Percentiles rank a stretch among this genome's conserved stretches.
Evolutionary conservation across 2,888 invertebrate genomes (phyloP).

Genomic region (Drosophila melanosoma): DNA sequence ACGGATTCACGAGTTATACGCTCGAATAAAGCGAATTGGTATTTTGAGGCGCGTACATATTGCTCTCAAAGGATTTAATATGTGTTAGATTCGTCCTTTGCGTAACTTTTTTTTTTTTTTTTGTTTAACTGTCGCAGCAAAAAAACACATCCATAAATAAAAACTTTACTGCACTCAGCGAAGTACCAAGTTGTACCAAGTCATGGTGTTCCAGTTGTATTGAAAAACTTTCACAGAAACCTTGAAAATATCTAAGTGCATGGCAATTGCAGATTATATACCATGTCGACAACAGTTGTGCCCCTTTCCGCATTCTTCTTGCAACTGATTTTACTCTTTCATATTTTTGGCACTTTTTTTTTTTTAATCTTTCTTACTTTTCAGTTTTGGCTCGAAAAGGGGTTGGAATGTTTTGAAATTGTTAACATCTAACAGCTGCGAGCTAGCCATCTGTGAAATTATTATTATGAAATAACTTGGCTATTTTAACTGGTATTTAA

Average conservation of each 20-base stretch:
- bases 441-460: conserved; percentile 3
- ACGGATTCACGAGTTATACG: conserved; percentile 43
- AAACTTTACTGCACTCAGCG: conserved; percentile 46
- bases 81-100: conserved; percentile 46
- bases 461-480: not conserved
- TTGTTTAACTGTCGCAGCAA: not conserved
- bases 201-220: conserved; percentile 6
- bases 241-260: conserved; percentile 55
- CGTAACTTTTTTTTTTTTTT: conserved; percentile 56
- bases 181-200: conserved; percentile 23
- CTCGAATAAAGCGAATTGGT: conserved; percentile 30
- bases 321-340: conserved; percentile 27
- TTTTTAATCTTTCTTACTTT: not conserved
- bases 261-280: conserved; percentile 55
- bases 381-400: conserved; percentile 24
- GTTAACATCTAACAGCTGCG: conserved; percentile 32
- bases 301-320: conserved; percentile 20
- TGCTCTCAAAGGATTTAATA: conserved; percentile 19
- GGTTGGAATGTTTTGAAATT: conserved; percentile 17
- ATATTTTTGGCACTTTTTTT: not conserved
- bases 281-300: conserved; percentile 23
- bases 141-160: conserved; percentile 71
- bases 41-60: not conserved
- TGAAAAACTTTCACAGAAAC: conserved; percentile 37
- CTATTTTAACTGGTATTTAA: conserved; percentile 6